Base-by-base conservation (phyloP, 2,888 invertebrate genomes). In the Lithophane semibrunnea region DNA sequence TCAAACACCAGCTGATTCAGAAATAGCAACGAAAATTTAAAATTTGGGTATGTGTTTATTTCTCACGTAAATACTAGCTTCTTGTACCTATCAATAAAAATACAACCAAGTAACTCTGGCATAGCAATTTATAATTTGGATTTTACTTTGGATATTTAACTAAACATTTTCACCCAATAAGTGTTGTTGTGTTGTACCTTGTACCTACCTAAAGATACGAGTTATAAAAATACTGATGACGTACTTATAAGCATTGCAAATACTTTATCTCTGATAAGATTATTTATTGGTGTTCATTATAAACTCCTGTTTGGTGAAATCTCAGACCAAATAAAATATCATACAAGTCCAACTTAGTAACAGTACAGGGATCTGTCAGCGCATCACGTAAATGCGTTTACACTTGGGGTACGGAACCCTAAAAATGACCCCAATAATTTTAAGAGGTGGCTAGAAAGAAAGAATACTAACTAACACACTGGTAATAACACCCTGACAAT, bases 1-100 rank as follows among this genome's bases (percentile, higher is more conserved):
- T 79, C 77, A 63, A 58, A 44, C 56, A 83, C 0, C 81, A 81
- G 76, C 86, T 85, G 86, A 81, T 85, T 69, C 24, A 12, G 44
- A 63, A 80, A 61, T 29, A 58, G 10, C 21, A 66, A 56, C n/a
- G 16, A 66, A 73, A 80, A 65, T 56, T 64, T 10, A 44, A 78
- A 75, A 65, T 37, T 56, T 47, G 13, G 58, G 77, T 79, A 82
- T 29, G 79, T 24, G 0, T 75, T n/a, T 56, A 37, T 10, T 37
- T 58, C 9, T 47, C 1, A n/a, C 10, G 9, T 58, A 37, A 37
- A 29, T n/a, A 16, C 0, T 56, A 42, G 5, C 18, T 54, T 21
- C 0, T 24, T 16, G 0, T 52, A 52, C 9, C 18, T 21, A 4
- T 5, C 44, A 37, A 13, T 42, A 7, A 5, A 24, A 75, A 24